A percentile compares a stretch with the other conserved stretches of the same genome.
These are phyloP conservation scores for Teinopalpus imperialis DNA, from an alignment of 2,888 invertebrate species.

Conservation along the genomic window DNA sequence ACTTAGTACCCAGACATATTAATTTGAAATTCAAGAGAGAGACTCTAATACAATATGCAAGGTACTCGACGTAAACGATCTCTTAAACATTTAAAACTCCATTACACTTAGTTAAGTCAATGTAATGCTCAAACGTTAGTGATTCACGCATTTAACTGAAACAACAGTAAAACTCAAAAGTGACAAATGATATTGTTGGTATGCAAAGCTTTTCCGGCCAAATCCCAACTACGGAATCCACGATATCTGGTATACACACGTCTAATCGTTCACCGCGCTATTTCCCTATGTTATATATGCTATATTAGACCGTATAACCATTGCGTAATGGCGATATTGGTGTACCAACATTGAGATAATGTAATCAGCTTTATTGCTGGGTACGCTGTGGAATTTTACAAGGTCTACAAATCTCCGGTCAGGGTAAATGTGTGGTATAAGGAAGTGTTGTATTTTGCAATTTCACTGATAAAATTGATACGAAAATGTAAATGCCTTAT, in stretches of 20 bases:
- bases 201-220: conserved; percentile 53
- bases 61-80: conserved; percentile 1
- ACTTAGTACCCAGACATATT: too few species aligned
- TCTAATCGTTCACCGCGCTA: conserved; percentile 18
- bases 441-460: conserved; percentile 11
- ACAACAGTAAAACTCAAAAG: too few species aligned
- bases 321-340: conserved; percentile 1
- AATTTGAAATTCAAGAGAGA: conserved; percentile 1
- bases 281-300: not conserved
- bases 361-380: conserved; percentile 18
- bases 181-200: conserved; percentile 45
- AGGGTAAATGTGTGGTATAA: conserved; percentile 18
- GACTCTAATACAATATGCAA: conserved; percentile 9
- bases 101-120: conserved; percentile 7
- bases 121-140: conserved; percentile 16
- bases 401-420: conserved; percentile 22
- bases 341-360: conserved; percentile 12
- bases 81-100: conserved; percentile 9
- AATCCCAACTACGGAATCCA: conserved; percentile 33
- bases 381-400: conserved; percentile 25
- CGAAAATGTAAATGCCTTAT: not conserved
- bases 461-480: conserved; percentile 18
- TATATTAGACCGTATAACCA: conserved; percentile 2
- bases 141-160: conserved; percentile 22
- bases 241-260: conserved; percentile 25